These are phyloP conservation scores for Pyxicephalus adspersus DNA, from an alignment of 2,113 vertebrate genomes.

Conservation along the genomic window DNA sequence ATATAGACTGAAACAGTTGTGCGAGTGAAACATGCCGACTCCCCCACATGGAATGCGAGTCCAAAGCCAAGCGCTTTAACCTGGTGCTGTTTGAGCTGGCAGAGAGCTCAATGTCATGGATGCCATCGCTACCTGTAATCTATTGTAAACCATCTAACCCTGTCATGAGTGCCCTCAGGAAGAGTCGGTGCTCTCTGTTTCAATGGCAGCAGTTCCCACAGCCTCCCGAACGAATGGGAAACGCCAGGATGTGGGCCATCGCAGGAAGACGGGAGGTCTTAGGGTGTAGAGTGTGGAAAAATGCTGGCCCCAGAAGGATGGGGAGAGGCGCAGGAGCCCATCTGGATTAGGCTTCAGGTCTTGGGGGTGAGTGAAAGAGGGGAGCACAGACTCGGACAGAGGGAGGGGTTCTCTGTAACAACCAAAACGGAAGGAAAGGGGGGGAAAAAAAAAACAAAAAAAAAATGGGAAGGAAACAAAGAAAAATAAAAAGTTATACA, in stretches of 20 bases:
- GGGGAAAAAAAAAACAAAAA: neutral
- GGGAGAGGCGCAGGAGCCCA: slow-evolving; percentile 56
- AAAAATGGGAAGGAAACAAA: neutral
- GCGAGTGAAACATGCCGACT: slow-evolving; percentile 30
- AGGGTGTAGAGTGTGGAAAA: slow-evolving; percentile 58
- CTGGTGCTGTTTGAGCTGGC: neutral
- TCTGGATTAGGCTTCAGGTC: slow-evolving; percentile 49
- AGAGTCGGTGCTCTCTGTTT: slow-evolving; percentile 32
- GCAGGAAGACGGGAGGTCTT: slow-evolving; percentile 38
- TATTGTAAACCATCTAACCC: neutral
- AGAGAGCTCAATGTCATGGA: neutral
- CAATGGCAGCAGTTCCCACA: slow-evolving; percentile 40
- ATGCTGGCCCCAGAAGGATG: slow-evolving; percentile 51
- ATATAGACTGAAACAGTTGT: slow-evolving; percentile 20
- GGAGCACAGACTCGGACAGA: slow-evolving; percentile 64
- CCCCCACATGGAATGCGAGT: neutral
- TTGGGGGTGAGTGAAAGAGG: slow-evolving; percentile 56
- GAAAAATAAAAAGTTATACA: slow-evolving; percentile 39
- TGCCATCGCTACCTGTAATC: neutral
- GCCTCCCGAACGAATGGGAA: slow-evolving; percentile 52
- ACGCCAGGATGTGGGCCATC: slow-evolving; percentile 32
- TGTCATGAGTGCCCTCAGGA: slow-evolving; percentile 25
- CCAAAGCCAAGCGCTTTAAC: neutral
- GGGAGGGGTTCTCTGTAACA: slow-evolving; percentile 55
- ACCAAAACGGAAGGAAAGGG: slow-evolving; percentile 32